Evolutionary conservation across 2,797 vertebrate species (phyloP).

Genomic region (Mastacembelus armatus): DNA sequence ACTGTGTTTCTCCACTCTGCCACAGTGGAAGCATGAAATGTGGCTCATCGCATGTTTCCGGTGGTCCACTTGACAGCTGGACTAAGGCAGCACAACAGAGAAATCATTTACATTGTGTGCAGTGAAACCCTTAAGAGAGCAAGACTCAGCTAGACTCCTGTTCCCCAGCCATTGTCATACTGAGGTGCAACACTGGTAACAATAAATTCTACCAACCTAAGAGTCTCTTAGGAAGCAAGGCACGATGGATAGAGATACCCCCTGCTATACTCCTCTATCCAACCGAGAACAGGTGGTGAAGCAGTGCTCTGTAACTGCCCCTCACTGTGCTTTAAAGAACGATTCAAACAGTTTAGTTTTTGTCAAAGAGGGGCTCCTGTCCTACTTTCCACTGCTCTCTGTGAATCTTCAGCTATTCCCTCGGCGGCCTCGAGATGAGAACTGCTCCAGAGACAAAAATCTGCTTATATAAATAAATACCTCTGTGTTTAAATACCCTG

Average conservation of each 20-base stretch:
- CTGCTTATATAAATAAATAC: constrained; percentile 70
- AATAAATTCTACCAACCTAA: constrained; percentile 46
- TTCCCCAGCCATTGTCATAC: constrained; percentile 35
- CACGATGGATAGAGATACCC: constrained; percentile 28
- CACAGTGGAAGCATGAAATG: constrained; percentile 40
- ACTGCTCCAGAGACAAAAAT: constrained; percentile 54
- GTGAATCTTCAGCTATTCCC: constrained; percentile 66
- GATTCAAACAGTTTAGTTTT: constrained; percentile 76
- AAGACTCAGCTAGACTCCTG: constrained; percentile 41
- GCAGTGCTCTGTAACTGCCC: constrained; percentile 63
- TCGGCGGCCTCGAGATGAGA: constrained; percentile 53
- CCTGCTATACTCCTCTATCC: constrained; percentile 44
- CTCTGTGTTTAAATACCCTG: constrained; percentile 56
- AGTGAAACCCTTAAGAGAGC: constrained; percentile 45
- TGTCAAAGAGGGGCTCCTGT: constrained; percentile 72
- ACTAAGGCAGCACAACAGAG: constrained; percentile 34
- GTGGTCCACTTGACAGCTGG: constrained; percentile 39
- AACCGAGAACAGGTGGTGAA: constrained; percentile 70
- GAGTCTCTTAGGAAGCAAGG: constrained; percentile 50
- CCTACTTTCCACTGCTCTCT: constrained; percentile 69
- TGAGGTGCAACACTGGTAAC: constrained; percentile 44
- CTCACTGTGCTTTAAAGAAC: constrained; percentile 76
- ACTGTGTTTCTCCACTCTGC: constrained; percentile 34
- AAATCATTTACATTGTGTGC: constrained; percentile 61
- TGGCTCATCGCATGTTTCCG: constrained; percentile 54